Conservation (phyloP, 2,113 vertebrate species). For the Spea bombifrons region DNA sequence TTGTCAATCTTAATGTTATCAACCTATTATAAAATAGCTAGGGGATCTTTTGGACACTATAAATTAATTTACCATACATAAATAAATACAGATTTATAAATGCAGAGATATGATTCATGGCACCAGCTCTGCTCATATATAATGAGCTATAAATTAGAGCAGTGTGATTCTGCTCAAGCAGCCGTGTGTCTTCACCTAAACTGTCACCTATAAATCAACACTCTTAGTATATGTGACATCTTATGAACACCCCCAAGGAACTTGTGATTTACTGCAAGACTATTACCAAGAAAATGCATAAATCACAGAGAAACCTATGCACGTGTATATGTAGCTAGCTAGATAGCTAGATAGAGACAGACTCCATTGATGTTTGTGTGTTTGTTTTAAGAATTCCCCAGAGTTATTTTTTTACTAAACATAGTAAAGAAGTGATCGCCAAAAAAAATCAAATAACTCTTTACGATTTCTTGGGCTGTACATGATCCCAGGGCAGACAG, state of each 20-base stretch:
- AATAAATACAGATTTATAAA: not conserved
- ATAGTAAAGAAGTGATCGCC: not conserved
- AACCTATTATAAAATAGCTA: too few relatives aligned
- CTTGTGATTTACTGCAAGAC: too few relatives aligned
- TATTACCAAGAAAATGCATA: too few relatives aligned
- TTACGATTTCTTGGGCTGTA: too few relatives aligned
- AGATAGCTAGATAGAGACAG: too few relatives aligned
- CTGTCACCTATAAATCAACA: not conserved
- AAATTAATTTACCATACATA: not conserved
- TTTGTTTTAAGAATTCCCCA: not conserved
- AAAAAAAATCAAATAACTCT: too few relatives aligned
- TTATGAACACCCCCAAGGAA: too few relatives aligned
- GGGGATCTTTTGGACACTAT: too few relatives aligned
- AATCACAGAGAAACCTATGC: too few relatives aligned
- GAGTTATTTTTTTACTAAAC: constrained; percentile 3
- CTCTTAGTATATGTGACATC: not conserved
- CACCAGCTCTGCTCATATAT: not conserved
- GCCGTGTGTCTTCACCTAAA: not conserved
- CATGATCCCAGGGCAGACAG: too few relatives aligned
- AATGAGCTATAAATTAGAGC: not conserved
- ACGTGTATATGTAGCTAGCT: too few relatives aligned
- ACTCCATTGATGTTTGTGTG: not conserved
- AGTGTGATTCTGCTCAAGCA: not conserved
- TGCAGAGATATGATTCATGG: not conserved
- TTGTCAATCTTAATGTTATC: too few relatives aligned